Base-by-base conservation (phyloP, 1,140 invertebrate species). In the Apis laboriosa region DNA sequence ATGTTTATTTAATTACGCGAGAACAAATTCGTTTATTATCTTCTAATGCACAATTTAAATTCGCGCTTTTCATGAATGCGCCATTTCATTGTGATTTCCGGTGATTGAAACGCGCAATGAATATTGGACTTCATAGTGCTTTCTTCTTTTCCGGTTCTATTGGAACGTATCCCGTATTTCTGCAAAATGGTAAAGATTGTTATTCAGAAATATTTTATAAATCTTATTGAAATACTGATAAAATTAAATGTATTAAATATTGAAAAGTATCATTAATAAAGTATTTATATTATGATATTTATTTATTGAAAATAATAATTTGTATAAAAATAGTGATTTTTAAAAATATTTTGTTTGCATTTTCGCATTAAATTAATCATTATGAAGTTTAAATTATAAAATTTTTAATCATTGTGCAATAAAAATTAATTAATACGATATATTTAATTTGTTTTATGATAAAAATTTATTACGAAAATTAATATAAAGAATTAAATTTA, bases 181-280 rank as follows among this genome's bases (percentile, higher is more conserved):
- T 63, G 24, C 17, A 68, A 88, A 76, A 88, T 88, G 87, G 87
- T 88, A 84, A 86, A 77, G 64, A n/a, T 72, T 58, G 63, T 87
- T 71, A 87, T 88, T 77, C 9, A 17, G 2, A 17, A 43, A 75
- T 83, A 70, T 58, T 9, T 28, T 19, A 0, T 17, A 12, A 85
- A 88, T 85, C 87, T 68, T 55, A 1, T 15, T 11, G n/a, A 80
- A 80, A 80, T 85, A 63, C 58, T n/a, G 19, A 21, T n/a, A 0
- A 60, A 55, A n/a, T 73, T 43, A 2, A 73, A 15, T 2, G n/a
- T 11, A 28, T 19, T 61, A 34, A 34, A n/a, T 17, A 24, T 63
- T 58, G 2, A 58, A 58, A 24, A 34, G 3, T 1, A 9, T 68
- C 17, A n/a, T 68, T 15, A 3, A 51, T 13, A 9, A 80, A 60